Base-by-base conservation (phyloP, 2,797 vertebrate genomes). In the Oreonectes daqikongensis region DNA sequence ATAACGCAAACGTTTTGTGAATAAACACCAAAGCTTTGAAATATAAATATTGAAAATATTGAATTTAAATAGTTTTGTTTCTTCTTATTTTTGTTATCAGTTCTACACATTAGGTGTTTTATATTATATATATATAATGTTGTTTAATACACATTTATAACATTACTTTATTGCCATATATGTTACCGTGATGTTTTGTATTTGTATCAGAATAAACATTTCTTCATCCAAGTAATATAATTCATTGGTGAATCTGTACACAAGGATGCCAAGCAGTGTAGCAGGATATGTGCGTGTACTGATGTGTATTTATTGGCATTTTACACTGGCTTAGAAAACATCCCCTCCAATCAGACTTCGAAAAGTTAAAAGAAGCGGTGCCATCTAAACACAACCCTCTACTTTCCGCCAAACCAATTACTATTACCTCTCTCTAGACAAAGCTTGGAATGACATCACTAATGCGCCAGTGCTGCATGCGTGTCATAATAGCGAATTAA, bases 321-420 rank as follows among this genome's bases (percentile, higher is more conserved):
- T 42, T 74, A 40, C 60, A 40, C 10, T 22, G 24, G 32, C 17
- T 53, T 40, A 18, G 12, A 52, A 24, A 38, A n/a, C 10, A 28
- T 3, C 22, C 24, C 59, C 48, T 63, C 22, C 2, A 35, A 15
- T 26, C 20, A 63, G 61, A 24, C 24, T 52, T 50, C 8, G 18
- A 32, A 60, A 60, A 61, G 26, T 46, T 67, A 14, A 79, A 70
- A 81, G 85, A 50, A 69, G 81, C 77, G 77, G 67, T 84, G 81
- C 82, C 82, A 69, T 72, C 83, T 87, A 84, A 85, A 87, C 83
- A 83, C 80, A 84, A 79, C 82, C 85, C 85, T 82, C 77, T 75
- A 79, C 84, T 86, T 84, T 77, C 69, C 61, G 77, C 65, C 61
- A 42, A 74, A 67, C 55, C 79, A 84, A 69, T 84, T 68, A 72